Percentiles rank a stretch among this genome's conserved stretches.
Conservation (phyloP, 2,888 invertebrate species). For the Unio delphinus region DNA sequence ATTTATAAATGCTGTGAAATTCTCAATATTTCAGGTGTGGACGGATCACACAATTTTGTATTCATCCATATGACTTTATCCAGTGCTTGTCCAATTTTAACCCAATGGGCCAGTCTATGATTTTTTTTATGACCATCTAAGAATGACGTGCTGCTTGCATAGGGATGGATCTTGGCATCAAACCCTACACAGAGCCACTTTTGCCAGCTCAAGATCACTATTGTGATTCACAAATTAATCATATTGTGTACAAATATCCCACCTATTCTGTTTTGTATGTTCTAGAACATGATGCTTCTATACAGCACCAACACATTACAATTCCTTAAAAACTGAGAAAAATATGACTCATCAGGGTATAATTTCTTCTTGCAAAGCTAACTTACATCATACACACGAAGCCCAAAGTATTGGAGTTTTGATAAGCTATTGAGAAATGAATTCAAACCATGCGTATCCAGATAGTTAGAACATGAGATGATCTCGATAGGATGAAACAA, state of each 20-base stretch:
- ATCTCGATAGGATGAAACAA: too few species aligned
- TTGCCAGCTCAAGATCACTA: conserved; percentile 54
- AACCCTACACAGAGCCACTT: conserved; percentile 66
- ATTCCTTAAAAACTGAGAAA: too few species aligned
- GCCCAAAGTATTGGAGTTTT: too few species aligned
- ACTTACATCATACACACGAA: too few species aligned
- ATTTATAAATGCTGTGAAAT: conserved; percentile 10
- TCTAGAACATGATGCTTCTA: too few species aligned
- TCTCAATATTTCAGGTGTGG: conserved; percentile 39
- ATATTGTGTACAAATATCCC: conserved; percentile 59
- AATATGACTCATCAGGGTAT: too few species aligned
- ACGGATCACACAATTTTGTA: conserved; percentile 37
- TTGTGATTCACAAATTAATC: conserved; percentile 75
- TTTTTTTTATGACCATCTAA: conserved; percentile 85
- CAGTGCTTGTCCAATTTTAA: conserved; percentile 79
- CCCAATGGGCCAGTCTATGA: conserved; percentile 82
- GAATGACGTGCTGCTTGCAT: conserved; percentile 79
- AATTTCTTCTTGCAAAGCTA: too few species aligned
- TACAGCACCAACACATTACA: too few species aligned
- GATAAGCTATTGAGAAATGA: too few species aligned
- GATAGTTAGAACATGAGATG: too few species aligned
- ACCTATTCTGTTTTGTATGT: too few species aligned
- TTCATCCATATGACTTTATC: conserved; percentile 47
- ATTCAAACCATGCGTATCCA: too few species aligned
- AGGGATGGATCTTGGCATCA: conserved; percentile 82